These are phyloP conservation scores for Rugalucina vietnamica DNA, from an alignment of 2,888 invertebrate genomes.

Conservation along the genomic window DNA sequence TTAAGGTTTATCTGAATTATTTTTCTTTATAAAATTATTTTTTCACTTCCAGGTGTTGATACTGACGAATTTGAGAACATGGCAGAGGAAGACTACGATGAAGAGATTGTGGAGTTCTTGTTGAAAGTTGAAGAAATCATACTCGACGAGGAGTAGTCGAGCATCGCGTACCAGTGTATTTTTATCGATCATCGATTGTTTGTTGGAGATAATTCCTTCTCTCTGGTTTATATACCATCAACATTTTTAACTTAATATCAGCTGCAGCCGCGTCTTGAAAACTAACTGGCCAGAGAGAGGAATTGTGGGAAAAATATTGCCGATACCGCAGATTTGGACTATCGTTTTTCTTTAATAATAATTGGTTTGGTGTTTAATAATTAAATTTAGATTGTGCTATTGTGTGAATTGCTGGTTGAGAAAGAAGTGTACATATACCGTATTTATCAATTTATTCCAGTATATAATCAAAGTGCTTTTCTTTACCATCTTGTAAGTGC, in stretches of 20 bases:
- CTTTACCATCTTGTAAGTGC: no score
- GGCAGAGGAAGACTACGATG: constrained; percentile 92
- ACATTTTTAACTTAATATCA: not conserved
- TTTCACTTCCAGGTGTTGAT: constrained; percentile 91
- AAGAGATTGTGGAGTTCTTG: constrained; percentile 98
- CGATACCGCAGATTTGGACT: not conserved
- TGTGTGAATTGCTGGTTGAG: no score
- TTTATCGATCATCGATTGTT: not conserved
- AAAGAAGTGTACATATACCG: no score
- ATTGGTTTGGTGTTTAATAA: not conserved
- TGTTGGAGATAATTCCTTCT: not conserved
- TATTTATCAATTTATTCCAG: no score
- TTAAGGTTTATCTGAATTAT: no score
- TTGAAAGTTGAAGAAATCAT: constrained; percentile 94
- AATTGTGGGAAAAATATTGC: not conserved
- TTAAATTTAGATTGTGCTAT: not conserved
- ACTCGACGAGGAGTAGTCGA: constrained; percentile 79
- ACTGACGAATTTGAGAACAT: constrained; percentile 94
- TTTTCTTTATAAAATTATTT: no score
- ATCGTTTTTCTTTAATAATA: not conserved
- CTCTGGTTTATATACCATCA: constrained; percentile 10
- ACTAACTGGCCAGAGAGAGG: constrained; percentile 51
- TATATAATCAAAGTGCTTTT: no score
- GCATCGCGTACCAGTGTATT: not conserved
- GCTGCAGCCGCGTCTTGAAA: constrained; percentile 66